Evolutionary conservation across 2,113 vertebrate genomes (phyloP), one percentile per base, ranked within the genome.

Genomic region (Oryzias javanicus): DNA sequence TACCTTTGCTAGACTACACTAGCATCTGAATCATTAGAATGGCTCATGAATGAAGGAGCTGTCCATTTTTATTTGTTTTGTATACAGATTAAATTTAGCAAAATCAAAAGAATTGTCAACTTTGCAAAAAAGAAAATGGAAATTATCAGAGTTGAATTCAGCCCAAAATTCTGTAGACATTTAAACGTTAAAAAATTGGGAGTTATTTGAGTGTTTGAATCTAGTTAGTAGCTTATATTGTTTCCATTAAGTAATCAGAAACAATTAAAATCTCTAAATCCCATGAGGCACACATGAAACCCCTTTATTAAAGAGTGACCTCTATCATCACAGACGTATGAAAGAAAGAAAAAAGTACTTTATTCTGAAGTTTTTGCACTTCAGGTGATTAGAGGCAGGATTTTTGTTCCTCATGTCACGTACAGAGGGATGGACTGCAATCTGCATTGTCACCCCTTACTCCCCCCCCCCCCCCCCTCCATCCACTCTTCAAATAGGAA

Each of bases 401-500:
- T 80, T 84, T 52, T 59, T 91, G 89, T 92, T 82, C 87, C 78
- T 60, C 3, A 2, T 78, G 87, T 85, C 55, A 35, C 35, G 35
- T 35, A 41, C 68, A 74, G 89, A 69, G 49, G 59, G 76, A 85
- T 72, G 56, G 67, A 76, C 87, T 79, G 78, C 93, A 95, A 94
- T 94, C 91, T 91, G 85, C 53, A 76, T 71, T 80, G 66, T 29
- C 29, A 18, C 47, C 52, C 53, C 50, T 7, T 24, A 15, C 14
- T 16, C 41, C 19, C 0, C 13, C 8, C 2, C 60, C 42, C 14
- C 5, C 4, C 42, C 17, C 42, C 59, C 47, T 42, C 57, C 4
- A 27, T 20, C 45, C 59, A 42, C 42, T 56, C 83, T 92, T 90
- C 89, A 89, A 89, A 86, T 65, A 70, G 91, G 88, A 90, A 91